A percentile compares a stretch with the other conserved stretches of the same genome.
These are phyloP conservation scores for Musca domestica DNA, from an alignment of 1,140 invertebrate species.

Conservation along the genomic window DNA sequence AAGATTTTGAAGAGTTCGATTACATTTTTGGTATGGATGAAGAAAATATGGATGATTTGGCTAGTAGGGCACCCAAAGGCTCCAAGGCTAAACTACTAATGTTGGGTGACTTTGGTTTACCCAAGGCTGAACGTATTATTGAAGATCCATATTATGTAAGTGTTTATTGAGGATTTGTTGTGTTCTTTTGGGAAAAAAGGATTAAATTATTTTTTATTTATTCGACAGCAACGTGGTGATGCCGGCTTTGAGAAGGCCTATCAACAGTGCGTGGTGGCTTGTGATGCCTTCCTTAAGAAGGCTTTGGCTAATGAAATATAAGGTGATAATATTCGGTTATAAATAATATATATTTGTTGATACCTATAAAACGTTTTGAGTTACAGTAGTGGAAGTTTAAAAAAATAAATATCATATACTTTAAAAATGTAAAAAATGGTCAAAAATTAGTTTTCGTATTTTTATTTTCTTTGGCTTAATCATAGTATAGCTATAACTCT, in stretches of 20 bases:
- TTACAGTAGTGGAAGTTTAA: no score
- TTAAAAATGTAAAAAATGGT: no score
- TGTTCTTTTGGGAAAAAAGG: no score
- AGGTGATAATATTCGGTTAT: conserved; percentile 19
- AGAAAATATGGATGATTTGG: conserved; percentile 72
- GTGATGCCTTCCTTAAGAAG: conserved; percentile 65
- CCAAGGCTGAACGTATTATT: conserved; percentile 71
- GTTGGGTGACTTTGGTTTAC: conserved; percentile 78
- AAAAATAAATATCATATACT: no score
- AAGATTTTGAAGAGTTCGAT: conserved; percentile 77
- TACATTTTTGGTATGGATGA: conserved; percentile 92
- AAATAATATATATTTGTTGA: conserved; percentile 5
- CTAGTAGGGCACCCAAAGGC: conserved; percentile 60
- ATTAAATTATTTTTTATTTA: conserved; percentile 9
- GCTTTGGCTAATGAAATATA: conserved; percentile 38
- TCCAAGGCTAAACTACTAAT: conserved; percentile 71
- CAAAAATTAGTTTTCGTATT: no score
- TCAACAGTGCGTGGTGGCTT: conserved; percentile 67
- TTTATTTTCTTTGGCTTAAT: no score
- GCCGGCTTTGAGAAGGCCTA: conserved; percentile 72
- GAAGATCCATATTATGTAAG: conserved; percentile 86
- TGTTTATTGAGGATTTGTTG: conserved; percentile 33
- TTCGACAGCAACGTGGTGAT: conserved; percentile 60
- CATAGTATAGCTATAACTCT: no score
- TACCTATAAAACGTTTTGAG: background rate